These are phyloP conservation scores for Graptemys geographica DNA, from an alignment of 2,797 vertebrate genomes.

Conservation along the genomic window DNA sequence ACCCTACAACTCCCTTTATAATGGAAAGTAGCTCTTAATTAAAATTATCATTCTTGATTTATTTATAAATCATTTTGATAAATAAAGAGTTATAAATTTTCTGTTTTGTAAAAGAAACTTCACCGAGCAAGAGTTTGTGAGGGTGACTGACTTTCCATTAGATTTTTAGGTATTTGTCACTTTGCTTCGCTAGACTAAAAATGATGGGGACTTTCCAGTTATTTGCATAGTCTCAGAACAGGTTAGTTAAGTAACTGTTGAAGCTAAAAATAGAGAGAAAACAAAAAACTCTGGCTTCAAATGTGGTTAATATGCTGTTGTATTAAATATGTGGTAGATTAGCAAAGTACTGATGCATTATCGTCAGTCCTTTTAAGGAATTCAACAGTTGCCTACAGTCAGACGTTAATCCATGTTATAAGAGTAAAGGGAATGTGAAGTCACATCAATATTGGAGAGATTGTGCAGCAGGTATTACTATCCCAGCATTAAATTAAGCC, in stretches of 20 bases:
- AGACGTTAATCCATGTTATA: neutral
- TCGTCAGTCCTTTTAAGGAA: constrained; percentile 6
- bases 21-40: neutral
- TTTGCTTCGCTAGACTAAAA: constrained; percentile 66
- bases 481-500: neutral
- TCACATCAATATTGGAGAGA: neutral
- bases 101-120: neutral
- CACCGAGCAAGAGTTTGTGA: constrained; percentile 4
- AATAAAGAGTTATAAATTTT: neutral
- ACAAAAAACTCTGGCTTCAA: constrained; percentile 27
- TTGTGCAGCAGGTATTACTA: neutral
- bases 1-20: neutral
- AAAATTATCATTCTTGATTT: neutral
- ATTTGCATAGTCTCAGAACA: constrained; percentile 82
- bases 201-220: constrained; percentile 81
- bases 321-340: neutral
- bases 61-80: neutral
- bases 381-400: neutral
- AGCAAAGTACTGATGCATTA: neutral
- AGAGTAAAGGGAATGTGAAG: neutral
- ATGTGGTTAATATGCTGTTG: neutral
- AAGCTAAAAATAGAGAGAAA: constrained; percentile 73
- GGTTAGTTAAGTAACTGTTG: constrained; percentile 71
- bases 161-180: constrained; percentile 65
- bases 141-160: constrained; percentile 63